Base-by-base conservation (phyloP, 2,888 invertebrate genomes). In the Yponomeuta plumbellus region DNA sequence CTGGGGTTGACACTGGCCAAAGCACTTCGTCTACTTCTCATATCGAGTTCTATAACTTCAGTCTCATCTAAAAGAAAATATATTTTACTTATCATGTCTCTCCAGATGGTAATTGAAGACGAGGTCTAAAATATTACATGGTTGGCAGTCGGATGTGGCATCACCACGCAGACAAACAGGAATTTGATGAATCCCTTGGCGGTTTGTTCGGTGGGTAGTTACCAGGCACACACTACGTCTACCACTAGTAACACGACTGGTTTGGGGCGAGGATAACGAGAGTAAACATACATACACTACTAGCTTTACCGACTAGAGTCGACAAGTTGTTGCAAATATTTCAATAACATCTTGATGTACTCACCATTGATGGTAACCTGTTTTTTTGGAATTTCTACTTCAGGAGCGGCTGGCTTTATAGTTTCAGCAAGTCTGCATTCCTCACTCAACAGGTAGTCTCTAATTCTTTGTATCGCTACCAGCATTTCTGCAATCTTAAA, bases 401-500 rank as follows among this genome's bases (percentile, higher is more conserved):
- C 86, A 69, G 92, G 92, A 67, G 89, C 87, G 67, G 88, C 79
- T 22, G 91, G 75, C 20, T 68, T 73, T 21, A 71, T 70, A 68
- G 81, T 78, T 0, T 74, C 71, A 5, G 86, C 83, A 20, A 89
- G 70, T 11, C 74, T 74, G 70, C 87, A 89, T 69, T 89, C 85
- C 69, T 90, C 88, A 67, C 80, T 85, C 62, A 89, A 68, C 68
- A 90, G 76, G 70, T 87, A 91, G 65, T 89, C 83, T 52, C 86
- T 80, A 65, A 91, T 88, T 68, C 91, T 83, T 71, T 88, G 84
- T 56, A 90, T 78, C 0, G 90, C 91, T 34, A 91, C 91, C 44
- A 82, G 82, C 85, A 89, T 83, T 80, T 91, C 91, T 65, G 91
- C 90, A 70, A 88, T 84, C 91, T 91, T 66, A 71, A 69, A 68